phyloP scores from a whole-genome alignment of 2,113 vertebrate genomes.

The Thamnaconus septentrionalis region DNA sequence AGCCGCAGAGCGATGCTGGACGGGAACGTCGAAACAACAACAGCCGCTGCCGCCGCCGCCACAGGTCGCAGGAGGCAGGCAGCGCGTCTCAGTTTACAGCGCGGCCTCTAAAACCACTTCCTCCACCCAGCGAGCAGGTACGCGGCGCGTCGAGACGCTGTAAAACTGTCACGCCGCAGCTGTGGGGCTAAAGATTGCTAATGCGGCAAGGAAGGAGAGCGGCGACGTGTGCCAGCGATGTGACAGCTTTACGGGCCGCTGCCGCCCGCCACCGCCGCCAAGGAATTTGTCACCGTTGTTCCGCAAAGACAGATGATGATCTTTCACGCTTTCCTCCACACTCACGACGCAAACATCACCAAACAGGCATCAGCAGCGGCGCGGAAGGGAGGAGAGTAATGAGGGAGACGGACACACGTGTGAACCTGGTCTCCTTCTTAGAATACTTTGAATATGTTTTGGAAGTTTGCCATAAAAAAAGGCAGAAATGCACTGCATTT shows the following conservation, averaged over 20 bases:
- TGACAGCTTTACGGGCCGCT: slow-evolving; percentile 2
- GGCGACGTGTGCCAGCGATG: slow-evolving; percentile 7
- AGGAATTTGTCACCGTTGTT: slow-evolving; percentile 27
- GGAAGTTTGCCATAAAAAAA: too few species aligned
- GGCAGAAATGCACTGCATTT: neutral
- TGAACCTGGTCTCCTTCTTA: too few species aligned
- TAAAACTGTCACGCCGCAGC: slow-evolving; percentile 5
- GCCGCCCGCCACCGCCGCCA: slow-evolving; percentile 1
- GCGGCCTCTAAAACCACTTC: slow-evolving; percentile 20
- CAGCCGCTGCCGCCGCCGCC: too few species aligned
- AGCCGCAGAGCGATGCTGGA: slow-evolving; percentile 37
- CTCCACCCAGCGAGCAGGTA: slow-evolving; percentile 6
- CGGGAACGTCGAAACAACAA: neutral
- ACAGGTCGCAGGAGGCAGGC: too few species aligned
- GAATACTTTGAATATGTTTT: too few species aligned
- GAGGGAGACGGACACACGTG: neutral
- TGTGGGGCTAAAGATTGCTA: slow-evolving; percentile 2
- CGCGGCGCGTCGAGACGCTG: neutral
- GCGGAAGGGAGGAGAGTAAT: slow-evolving; percentile 6
- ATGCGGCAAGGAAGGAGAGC: neutral
- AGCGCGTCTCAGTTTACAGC: neutral
- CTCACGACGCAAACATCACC: slow-evolving; percentile 36
- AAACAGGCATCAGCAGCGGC: slow-evolving; percentile 24
- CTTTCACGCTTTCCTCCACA: slow-evolving; percentile 32
- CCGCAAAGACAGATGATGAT: slow-evolving; percentile 48